Percentiles rank a stretch among this genome's conserved stretches.
Conservation (phyloP, 53 echinoderm and acorn worm genomes). For the Temnopleurus reevesii region DNA sequence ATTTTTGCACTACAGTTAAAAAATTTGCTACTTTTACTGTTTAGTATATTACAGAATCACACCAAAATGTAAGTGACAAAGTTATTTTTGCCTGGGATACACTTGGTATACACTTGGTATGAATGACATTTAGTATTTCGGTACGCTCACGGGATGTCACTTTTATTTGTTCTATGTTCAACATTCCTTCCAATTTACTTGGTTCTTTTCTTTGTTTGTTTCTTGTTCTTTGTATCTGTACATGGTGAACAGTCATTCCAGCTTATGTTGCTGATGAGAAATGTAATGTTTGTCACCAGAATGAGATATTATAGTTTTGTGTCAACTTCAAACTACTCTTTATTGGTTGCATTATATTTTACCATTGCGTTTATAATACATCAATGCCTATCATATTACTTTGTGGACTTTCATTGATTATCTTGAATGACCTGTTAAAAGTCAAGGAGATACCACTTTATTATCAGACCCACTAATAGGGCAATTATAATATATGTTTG, state of each 20-base stretch:
- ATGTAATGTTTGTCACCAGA: not conserved
- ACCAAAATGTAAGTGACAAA: slow-evolving; percentile 10
- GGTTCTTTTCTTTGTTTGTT: not conserved
- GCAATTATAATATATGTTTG: not conserved
- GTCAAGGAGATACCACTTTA: too few species aligned
- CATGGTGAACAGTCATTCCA: not conserved
- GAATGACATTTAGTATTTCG: not conserved
- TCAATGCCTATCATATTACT: not conserved
- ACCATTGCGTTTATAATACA: too few species aligned
- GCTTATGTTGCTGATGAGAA: not conserved
- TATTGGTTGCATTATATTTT: too few species aligned
- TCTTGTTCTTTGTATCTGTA: not conserved
- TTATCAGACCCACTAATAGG: not conserved
- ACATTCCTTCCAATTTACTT: not conserved
- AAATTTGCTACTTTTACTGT: not conserved
- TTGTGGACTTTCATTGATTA: not conserved
- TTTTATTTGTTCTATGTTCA: not conserved
- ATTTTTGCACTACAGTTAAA: not conserved
- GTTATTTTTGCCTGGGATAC: not conserved
- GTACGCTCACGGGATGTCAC: not conserved
- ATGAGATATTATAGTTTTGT: not conserved
- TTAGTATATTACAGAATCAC: not conserved
- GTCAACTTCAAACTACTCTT: too few species aligned
- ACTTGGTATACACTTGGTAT: not conserved
- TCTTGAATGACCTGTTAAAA: not conserved